Evolutionary conservation across 2,888 invertebrate genomes (phyloP), one percentile per base, ranked within the genome.

Genomic region (Polymixis lichenea): DNA sequence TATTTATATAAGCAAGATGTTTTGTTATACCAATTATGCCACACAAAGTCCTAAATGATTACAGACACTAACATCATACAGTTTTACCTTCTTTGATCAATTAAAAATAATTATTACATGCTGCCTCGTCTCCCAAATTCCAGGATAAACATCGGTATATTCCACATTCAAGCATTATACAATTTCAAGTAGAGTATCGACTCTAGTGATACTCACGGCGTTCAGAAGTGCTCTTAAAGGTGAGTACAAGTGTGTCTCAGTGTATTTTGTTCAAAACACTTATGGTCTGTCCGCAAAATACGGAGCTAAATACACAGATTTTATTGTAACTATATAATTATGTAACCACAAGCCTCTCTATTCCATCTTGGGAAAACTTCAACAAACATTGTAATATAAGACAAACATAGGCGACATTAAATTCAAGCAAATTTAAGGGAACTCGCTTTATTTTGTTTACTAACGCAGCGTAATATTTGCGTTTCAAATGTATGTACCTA

Each of bases 351-450:
- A 53, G 7, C 32, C 56, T 62, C 61, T 72, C 68, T 43, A 73
- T 53, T 55, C 25, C 43, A 56, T 66, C 32, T 56, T 43, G n/a
- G 38, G 38, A 71, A 69, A 77, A 72, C 62, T 84, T 73, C 62
- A 64, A 86, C 84, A 88, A 85, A 89, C 85, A 89, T 78, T 86
- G 83, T 89, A 87, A 90, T 87, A 89, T 86, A 90, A 89, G 90
- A 89, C 90, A 92, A 91, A 92, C 89, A 90, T 83, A 87, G 88
- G 80, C 86, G 82, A 83, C 86, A 86, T 80, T 88, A 89, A 89
- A 90, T 90, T 89, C 87, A 88, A 90, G 90, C 82, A 87, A 90
- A 91, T 89, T 92, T 88, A 87, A 90, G 87, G 84, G 85, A 90
- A 89, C 87, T 83, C 84, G 86, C 85, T 85, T 78, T 91, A 87